phyloP scores from a whole-genome alignment of 2,888 invertebrate genomes.

The Oasisia sp. region DNA sequence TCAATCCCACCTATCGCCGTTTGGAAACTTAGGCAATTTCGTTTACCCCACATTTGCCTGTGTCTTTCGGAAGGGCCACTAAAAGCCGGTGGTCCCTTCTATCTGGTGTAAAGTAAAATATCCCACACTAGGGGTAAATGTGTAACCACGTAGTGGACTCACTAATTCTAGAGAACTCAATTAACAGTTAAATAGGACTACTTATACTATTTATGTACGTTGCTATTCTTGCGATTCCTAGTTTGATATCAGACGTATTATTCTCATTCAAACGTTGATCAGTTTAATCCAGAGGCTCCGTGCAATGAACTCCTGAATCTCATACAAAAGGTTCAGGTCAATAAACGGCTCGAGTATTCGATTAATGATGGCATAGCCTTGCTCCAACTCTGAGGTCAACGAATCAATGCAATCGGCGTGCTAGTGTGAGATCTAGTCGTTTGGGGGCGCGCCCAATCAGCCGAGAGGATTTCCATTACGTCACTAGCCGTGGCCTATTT shows the following conservation, averaged over 20 bases:
- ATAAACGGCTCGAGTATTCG: background rate
- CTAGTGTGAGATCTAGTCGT: background rate
- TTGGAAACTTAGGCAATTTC: too few relatives aligned
- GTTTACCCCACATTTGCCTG: too few relatives aligned
- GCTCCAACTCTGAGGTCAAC: background rate
- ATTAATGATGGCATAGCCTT: background rate
- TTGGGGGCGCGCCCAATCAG: constrained; percentile 6
- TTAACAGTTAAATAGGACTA: background rate
- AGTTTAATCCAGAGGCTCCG: background rate
- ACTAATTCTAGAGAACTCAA: background rate
- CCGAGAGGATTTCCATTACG: background rate
- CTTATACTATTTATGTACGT: background rate
- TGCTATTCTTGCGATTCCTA: background rate
- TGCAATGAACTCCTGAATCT: background rate
- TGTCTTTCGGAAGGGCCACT: too few relatives aligned
- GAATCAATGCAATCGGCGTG: background rate
- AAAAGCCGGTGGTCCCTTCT: too few relatives aligned
- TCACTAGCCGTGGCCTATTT: constrained; percentile 12
- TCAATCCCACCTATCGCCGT: too few relatives aligned
- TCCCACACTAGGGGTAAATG: too few relatives aligned
- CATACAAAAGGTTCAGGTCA: background rate
- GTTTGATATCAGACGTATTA: background rate
- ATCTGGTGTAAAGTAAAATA: too few relatives aligned
- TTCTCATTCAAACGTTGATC: background rate
- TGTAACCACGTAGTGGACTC: too few relatives aligned